Evolutionary conservation across 2,888 invertebrate genomes (phyloP).

Genomic region (Ecliptopera silaceata): DNA sequence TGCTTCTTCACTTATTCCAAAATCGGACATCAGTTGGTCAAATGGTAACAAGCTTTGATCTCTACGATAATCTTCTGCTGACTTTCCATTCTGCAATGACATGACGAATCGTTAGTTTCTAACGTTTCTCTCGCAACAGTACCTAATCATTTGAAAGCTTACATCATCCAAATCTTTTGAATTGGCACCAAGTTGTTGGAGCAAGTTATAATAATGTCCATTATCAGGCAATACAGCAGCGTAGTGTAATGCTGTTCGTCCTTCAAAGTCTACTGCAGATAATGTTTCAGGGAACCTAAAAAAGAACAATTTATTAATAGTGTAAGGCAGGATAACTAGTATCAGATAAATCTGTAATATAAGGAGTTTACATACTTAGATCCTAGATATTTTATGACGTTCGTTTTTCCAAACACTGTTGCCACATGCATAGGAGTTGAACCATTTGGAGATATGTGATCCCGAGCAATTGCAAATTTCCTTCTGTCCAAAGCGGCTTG

Average conservation of each 20-base stretch:
- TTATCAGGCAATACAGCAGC: constrained; percentile 93
- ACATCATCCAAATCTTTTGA: constrained; percentile 92
- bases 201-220: constrained; percentile 92
- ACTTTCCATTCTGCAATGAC: constrained; percentile 86
- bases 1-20: constrained; percentile 86
- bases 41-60: constrained; percentile 87
- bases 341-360: not conserved
- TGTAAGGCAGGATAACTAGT: not conserved
- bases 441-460: constrained; percentile 91
- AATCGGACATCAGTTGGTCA: constrained; percentile 85
- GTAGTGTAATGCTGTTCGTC: constrained; percentile 94
- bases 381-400: constrained; percentile 86
- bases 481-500: constrained; percentile 94
- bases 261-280: constrained; percentile 89
- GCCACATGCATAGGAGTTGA: constrained; percentile 94
- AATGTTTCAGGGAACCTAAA: constrained; percentile 93
- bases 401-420: constrained; percentile 91
- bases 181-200: constrained; percentile 94
- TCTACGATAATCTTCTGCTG: constrained; percentile 90
- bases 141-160: constrained; percentile 55
- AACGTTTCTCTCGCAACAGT: not conserved
- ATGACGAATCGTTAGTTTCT: not conserved
- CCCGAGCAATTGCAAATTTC: constrained; percentile 95
- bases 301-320: not conserved
- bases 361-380: constrained; percentile 58